Base-by-base conservation (phyloP, 2,888 invertebrate species). In the Cynaeus angustus region DNA sequence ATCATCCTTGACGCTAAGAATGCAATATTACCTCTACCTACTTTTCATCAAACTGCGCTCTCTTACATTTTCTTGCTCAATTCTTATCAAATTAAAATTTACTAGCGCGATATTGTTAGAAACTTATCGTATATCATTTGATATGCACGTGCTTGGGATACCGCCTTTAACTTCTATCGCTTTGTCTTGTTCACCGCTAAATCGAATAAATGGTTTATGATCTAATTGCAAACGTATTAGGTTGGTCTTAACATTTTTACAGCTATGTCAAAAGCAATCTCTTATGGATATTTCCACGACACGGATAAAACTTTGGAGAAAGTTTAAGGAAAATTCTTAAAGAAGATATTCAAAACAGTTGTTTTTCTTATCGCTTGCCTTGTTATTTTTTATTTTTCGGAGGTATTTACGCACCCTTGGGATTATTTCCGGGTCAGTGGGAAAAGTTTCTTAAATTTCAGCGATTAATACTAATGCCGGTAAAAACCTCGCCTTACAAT, bases 1-100 rank as follows among this genome's bases (percentile, higher is more conserved):
- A 83, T 83, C 82, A 82, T 82, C 81, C 81, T 77, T 79, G 82
- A 83, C 82, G 79, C 77, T 78, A 81, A 82, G 83, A 83, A 83
- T 83, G 83, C 79, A 81, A 83, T 83, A 83, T 83, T 82, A 81
- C 79, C 79, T 77, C 64, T 45, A 50, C 66, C 59, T 66, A 66
- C 74, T 78, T 79, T 80, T 80, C 81, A 82, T 81, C 82, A 80
- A 80, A 79, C 75, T 75, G 73, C 46, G 59, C 61, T 67, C 68
- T 76, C 75, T 73, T 74, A 72, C 74, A 77, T 73, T 77, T 77
- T 76, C 79, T 75, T 76, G 76, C 77, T 77, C 79, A 78, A 77
- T 79, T 79, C 80, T 80, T 80, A 81, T 81, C 79, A 82, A 81
- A 82, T 83, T 81, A 81, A 81, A 81, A 82, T 83, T 82, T 82